Evolutionary conservation across 2,888 invertebrate species (phyloP).

Genomic region (Sarcophaga caerulescens): DNA sequence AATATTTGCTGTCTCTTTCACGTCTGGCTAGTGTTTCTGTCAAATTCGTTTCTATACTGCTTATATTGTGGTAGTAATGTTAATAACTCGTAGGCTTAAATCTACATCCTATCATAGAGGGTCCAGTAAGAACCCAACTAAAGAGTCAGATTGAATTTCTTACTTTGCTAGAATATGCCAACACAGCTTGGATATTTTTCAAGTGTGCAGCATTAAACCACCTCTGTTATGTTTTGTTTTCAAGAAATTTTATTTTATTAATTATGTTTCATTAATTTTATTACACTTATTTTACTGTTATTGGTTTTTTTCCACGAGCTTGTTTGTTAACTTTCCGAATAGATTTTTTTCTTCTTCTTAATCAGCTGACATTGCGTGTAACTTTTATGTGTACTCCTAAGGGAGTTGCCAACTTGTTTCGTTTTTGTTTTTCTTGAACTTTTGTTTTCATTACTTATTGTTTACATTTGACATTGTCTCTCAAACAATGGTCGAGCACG

Average conservation of each 20-base stretch:
- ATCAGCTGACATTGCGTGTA: slow-evolving; percentile 59
- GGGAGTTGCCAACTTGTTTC: slow-evolving; percentile 53
- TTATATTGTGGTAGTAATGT: too few species aligned
- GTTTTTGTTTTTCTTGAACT: neutral
- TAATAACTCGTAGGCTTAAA: too few species aligned
- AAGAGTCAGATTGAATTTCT: too few species aligned
- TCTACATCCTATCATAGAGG: too few species aligned
- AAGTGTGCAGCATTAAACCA: too few species aligned
- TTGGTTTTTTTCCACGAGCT: neutral
- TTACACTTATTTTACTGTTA: neutral
- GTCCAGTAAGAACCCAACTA: too few species aligned
- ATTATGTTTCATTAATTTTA: slow-evolving; percentile 2
- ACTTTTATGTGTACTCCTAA: slow-evolving; percentile 20
- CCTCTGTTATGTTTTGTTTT: too few species aligned
- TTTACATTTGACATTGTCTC: slow-evolving; percentile 11
- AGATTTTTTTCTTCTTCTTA: slow-evolving; percentile 34
- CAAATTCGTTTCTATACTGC: too few species aligned
- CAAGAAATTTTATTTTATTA: neutral
- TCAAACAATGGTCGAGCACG: neutral
- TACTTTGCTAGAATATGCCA: too few species aligned
- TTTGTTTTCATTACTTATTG: neutral
- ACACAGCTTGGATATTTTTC: too few species aligned
- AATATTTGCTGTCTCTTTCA: too few species aligned
- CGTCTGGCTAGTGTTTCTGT: too few species aligned
- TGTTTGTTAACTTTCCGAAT: neutral